Conservation (phyloP, 2,797 vertebrate species). For the Mycteria americana region DNA sequence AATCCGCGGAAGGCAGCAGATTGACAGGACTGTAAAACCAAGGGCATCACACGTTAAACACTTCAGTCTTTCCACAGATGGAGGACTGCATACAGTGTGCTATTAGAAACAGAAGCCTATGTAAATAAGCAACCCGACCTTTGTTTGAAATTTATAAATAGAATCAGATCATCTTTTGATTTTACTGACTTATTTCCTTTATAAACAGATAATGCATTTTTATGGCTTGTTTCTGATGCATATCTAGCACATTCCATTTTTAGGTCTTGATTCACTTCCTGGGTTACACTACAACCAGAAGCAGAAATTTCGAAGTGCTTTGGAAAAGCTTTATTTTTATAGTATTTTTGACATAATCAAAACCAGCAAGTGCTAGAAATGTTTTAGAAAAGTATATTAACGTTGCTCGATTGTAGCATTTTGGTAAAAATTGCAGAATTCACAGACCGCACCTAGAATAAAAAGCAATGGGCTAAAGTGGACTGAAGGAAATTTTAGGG, state of each 20-base stretch:
- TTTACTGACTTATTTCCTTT: neutral
- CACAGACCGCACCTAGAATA: neutral
- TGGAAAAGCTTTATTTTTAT: neutral
- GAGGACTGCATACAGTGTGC: neutral
- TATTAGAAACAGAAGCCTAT: neutral
- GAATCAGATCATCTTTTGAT: neutral
- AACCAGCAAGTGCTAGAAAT: neutral
- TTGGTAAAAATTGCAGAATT: neutral
- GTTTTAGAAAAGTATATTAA: neutral
- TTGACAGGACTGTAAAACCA: neutral
- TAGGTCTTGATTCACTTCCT: neutral
- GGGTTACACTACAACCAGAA: neutral
- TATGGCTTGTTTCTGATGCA: neutral
- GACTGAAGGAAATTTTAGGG: neutral
- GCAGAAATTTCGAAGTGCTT: neutral
- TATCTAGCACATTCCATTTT: neutral
- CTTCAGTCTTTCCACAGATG: neutral
- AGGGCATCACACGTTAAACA: neutral
- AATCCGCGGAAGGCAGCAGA: neutral
- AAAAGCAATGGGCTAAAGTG: neutral
- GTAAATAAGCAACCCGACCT: neutral
- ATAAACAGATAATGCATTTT: neutral
- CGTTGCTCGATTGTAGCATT: neutral
- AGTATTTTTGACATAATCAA: neutral
- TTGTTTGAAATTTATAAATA: neutral